Evolutionary conservation across 2,113 vertebrate species (phyloP).

Genomic region (Stictonetta naevosa): DNA sequence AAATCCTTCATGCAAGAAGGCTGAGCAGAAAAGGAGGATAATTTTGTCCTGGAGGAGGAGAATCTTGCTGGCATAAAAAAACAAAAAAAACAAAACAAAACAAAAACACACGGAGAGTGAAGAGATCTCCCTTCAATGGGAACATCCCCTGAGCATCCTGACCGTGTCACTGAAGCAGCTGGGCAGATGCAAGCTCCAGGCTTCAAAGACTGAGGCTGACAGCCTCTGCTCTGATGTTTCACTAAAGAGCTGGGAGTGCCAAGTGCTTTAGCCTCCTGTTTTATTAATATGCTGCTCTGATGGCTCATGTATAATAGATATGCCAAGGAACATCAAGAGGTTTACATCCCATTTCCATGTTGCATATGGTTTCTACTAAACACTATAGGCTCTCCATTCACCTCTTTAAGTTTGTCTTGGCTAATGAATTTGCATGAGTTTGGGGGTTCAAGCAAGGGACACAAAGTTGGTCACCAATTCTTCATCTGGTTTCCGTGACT

Average conservation of each 20-base stretch:
- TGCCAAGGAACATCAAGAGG: constrained; percentile 55
- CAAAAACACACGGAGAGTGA: fast-evolving
- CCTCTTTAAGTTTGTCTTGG: neutral
- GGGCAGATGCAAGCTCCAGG: neutral
- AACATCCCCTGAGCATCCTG: neutral
- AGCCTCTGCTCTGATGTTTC: constrained; percentile 27
- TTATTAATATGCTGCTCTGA: constrained; percentile 77
- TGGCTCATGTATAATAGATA: constrained; percentile 77
- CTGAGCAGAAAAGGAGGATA: neutral
- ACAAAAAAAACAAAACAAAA: no score
- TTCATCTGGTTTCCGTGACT: neutral
- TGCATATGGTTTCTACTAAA: neutral
- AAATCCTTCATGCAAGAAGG: neutral
- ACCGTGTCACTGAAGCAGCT: neutral
- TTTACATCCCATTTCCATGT: constrained; percentile 42
- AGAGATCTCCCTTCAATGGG: neutral
- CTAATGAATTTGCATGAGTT: neutral
- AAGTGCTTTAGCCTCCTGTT: constrained; percentile 72
- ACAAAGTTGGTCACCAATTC: neutral
- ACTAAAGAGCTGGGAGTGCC: constrained; percentile 44
- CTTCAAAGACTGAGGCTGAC: constrained; percentile 30
- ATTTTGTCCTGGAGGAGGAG: neutral
- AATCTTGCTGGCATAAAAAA: neutral
- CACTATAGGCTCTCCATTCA: neutral
- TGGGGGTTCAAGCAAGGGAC: neutral